These are phyloP conservation scores for Ctena decussata DNA, from an alignment of 2,888 invertebrate species.

Conservation along the genomic window DNA sequence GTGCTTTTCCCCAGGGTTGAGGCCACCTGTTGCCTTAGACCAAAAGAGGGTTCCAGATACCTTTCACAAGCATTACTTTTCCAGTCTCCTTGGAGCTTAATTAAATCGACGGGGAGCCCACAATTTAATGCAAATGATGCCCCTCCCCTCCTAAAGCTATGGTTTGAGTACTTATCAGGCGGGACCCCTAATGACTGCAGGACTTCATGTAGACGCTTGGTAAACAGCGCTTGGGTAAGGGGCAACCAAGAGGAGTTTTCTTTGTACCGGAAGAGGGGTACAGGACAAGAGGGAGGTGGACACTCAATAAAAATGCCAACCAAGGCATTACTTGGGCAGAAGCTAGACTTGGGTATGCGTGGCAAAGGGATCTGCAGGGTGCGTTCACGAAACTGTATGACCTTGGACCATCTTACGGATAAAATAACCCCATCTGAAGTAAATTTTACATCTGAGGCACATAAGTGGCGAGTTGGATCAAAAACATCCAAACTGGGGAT, in stretches of 20 bases:
- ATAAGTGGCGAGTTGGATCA: not conserved
- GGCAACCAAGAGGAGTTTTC: too few relatives aligned
- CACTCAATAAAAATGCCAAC: not conserved
- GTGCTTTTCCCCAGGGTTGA: not conserved
- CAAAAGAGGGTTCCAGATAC: not conserved
- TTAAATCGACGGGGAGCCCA: slow-evolving; percentile 4
- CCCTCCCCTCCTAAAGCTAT: slow-evolving; percentile 25
- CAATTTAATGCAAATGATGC: slow-evolving; percentile 15
- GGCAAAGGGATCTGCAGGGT: slow-evolving; percentile 22
- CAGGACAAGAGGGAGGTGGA: not conserved
- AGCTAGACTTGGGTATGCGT: not conserved
- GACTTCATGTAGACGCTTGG: not conserved
- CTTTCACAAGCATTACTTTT: slow-evolving; percentile 13
- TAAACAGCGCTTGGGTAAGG: not conserved
- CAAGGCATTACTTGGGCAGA: not conserved
- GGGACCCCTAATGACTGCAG: not conserved
- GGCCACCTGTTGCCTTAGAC: not conserved
- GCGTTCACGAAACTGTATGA: not conserved
- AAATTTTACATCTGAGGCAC: not conserved
- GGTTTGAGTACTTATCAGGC: slow-evolving; percentile 22
- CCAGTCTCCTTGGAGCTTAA: slow-evolving; percentile 20
- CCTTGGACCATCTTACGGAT: not conserved
- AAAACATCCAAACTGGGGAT: not conserved
- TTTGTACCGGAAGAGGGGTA: not conserved
- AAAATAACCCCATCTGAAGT: not conserved